Evolutionary conservation across 2,888 invertebrate genomes (phyloP).

Genomic region (Cancer borealis): DNA sequence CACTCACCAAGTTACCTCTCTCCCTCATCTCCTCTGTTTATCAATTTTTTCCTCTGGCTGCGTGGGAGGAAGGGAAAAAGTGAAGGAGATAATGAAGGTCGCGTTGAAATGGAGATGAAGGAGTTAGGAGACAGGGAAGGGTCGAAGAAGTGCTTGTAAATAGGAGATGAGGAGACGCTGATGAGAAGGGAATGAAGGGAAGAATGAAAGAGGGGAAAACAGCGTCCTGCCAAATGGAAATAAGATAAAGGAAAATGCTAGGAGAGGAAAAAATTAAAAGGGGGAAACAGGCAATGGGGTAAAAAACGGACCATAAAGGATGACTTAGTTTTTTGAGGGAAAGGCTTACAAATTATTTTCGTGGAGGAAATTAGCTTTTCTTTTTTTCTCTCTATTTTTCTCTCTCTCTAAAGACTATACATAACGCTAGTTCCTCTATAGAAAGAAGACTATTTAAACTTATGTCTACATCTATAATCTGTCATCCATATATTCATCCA

Average conservation of each 20-base stretch:
- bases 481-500: too few species aligned
- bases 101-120: background rate
- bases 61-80: background rate
- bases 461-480: too few species aligned
- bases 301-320: background rate
- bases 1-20: background rate
- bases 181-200: background rate
- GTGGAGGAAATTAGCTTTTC: background rate
- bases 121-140: background rate
- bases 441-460: too few species aligned
- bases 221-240: background rate
- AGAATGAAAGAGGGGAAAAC: background rate
- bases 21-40: background rate
- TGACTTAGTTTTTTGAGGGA: background rate
- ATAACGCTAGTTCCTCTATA: background rate
- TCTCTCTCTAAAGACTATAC: background rate
- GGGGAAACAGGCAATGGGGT: background rate
- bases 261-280: background rate
- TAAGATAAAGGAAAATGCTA: background rate
- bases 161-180: background rate
- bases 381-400: background rate
- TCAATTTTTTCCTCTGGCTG: background rate
- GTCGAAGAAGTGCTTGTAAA: background rate
- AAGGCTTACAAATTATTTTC: constrained; percentile 24
- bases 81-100: background rate